Evolutionary conservation across 2,888 invertebrate genomes (phyloP).

Genomic region (Tachina lurida): DNA sequence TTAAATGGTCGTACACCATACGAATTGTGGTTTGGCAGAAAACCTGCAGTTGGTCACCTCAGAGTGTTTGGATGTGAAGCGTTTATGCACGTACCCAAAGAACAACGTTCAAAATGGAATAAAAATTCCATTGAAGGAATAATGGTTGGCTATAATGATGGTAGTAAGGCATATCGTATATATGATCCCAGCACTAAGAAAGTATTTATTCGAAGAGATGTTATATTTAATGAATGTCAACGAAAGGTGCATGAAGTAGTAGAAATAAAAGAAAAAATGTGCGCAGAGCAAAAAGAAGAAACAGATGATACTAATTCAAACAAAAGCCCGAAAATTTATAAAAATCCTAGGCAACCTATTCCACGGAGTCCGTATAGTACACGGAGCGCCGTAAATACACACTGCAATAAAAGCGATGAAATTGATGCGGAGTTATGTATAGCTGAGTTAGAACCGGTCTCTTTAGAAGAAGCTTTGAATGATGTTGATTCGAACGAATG

Average conservation of each 20-base stretch:
- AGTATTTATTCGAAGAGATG: too few species aligned
- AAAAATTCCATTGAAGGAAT: too few species aligned
- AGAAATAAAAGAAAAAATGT: conserved; percentile 2
- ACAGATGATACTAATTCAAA: not conserved
- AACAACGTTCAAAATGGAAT: too few species aligned
- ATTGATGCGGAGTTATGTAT: conserved; percentile 14
- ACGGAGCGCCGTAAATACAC: not conserved
- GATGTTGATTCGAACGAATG: conserved; percentile 15
- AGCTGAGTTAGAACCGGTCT: conserved; percentile 21
- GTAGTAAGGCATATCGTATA: too few species aligned
- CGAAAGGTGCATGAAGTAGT: conserved; percentile 1
- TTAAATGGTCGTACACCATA: conserved; percentile 24
- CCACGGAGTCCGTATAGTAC: conserved; percentile 17
- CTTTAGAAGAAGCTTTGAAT: conserved; percentile 32
- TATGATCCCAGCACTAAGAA: too few species aligned
- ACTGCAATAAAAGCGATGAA: not conserved
- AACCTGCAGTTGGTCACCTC: conserved; percentile 27
- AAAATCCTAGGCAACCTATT: conserved; percentile 10
- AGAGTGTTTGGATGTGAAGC: conserved; percentile 30
- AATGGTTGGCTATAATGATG: too few species aligned
- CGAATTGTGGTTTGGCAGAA: conserved; percentile 42
- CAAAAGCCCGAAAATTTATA: not conserved
- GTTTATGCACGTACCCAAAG: conserved; percentile 1
- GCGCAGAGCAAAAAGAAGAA: conserved; percentile 1
- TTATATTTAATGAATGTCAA: not conserved